Conservation (phyloP, 1,140 invertebrate genomes). For the Diorhabda elongata region DNA sequence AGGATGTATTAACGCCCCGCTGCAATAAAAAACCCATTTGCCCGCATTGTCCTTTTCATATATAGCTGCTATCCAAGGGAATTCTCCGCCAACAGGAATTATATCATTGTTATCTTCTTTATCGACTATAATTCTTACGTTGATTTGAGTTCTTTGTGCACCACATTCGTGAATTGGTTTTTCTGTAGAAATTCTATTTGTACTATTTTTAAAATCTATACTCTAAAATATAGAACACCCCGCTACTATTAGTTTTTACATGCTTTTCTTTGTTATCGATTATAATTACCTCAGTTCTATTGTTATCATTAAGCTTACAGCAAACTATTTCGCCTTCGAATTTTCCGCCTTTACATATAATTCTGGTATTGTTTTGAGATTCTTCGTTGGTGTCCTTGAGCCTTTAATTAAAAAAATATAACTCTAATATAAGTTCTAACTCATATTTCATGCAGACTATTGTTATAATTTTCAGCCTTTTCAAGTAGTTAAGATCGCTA, state of each 20-base stretch:
- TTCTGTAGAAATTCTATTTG: not conserved
- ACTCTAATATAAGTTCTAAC: too few species aligned
- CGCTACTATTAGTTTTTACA: too few species aligned
- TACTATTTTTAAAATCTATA: not conserved
- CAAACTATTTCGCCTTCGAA: constrained; percentile 5
- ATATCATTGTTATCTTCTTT: constrained; percentile 2
- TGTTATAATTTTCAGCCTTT: too few species aligned
- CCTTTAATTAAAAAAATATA: too few species aligned
- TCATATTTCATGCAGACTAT: too few species aligned
- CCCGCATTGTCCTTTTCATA: not conserved
- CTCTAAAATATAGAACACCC: not conserved
- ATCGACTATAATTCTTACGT: constrained; percentile 10
- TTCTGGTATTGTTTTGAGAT: not conserved
- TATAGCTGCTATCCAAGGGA: constrained; percentile 16
- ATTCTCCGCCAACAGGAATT: constrained; percentile 11
- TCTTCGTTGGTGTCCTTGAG: too few species aligned
- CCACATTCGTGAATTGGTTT: not conserved
- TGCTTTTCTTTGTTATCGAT: too few species aligned
- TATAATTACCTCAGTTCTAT: not conserved
- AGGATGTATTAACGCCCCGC: constrained; percentile 13
- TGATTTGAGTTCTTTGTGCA: constrained; percentile 5
- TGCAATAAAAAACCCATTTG: not conserved
- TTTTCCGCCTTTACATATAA: constrained; percentile 7
- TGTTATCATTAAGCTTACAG: constrained; percentile 7
- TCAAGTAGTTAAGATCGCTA: too few species aligned